A percentile compares a stretch with the other conserved stretches of the same genome.
Conservation (phyloP, 2,113 vertebrate species). For the Barnardius zonarius region DNA sequence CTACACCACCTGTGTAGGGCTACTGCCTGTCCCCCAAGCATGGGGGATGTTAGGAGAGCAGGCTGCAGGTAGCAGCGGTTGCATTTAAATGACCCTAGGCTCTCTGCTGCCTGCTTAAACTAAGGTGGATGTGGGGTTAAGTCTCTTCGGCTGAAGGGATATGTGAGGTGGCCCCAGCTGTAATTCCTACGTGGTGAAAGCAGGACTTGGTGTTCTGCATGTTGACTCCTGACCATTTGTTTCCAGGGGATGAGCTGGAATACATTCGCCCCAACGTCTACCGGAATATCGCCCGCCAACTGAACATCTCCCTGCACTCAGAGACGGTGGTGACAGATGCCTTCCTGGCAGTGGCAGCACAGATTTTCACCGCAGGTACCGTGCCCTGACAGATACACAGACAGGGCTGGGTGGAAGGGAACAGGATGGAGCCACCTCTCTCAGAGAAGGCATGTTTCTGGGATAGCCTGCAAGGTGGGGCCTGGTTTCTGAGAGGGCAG, state of each 20-base stretch:
- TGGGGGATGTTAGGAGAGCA: neutral
- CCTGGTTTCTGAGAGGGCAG: neutral
- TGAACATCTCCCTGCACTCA: constrained; percentile 89
- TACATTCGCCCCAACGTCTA: constrained; percentile 91
- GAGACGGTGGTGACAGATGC: constrained; percentile 90
- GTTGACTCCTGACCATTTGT: constrained; percentile 26
- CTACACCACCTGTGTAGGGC: neutral
- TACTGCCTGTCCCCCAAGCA: neutral
- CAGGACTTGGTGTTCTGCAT: accelerated
- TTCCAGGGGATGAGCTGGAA: constrained; percentile 92
- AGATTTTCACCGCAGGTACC: constrained; percentile 93
- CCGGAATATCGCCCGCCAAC: constrained; percentile 87
- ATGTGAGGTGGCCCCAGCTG: neutral
- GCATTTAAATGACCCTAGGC: neutral
- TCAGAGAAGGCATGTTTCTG: neutral
- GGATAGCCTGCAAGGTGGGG: neutral
- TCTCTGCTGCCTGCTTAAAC: neutral
- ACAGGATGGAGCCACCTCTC: neutral
- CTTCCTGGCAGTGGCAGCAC: constrained; percentile 90
- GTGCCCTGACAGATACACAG: neutral
- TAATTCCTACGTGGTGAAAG: neutral
- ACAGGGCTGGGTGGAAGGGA: neutral
- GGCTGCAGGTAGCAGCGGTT: neutral
- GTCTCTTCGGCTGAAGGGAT: neutral
- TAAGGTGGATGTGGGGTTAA: neutral